Evolutionary conservation across 2,113 vertebrate genomes (phyloP).

Genomic region (Agapornis roseicollis): DNA sequence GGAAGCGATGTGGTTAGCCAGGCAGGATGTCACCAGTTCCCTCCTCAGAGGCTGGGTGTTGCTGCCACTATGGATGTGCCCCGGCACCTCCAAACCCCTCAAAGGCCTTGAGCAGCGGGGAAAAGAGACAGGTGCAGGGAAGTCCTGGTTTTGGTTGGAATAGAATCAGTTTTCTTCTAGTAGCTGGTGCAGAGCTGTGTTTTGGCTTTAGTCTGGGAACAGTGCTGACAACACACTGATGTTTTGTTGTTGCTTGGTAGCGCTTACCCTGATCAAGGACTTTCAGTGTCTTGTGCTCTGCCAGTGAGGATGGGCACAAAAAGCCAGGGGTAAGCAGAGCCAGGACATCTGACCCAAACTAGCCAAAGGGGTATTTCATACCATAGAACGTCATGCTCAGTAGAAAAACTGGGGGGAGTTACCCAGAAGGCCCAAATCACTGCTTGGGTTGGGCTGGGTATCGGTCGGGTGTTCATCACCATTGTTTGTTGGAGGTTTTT

Average conservation of each 20-base stretch:
- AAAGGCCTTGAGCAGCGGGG: rapidly evolving
- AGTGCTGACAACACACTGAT: not conserved
- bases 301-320: not conserved
- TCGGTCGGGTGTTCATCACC: not conserved
- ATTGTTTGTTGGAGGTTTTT: not conserved
- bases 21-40: not conserved
- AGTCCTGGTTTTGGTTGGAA: not conserved
- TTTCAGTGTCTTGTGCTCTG: not conserved
- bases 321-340: not conserved
- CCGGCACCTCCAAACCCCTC: not conserved
- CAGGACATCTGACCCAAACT: not conserved
- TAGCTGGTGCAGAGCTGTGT: not conserved
- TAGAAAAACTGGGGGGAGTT: not conserved
- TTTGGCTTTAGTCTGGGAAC: not conserved
- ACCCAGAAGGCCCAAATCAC: not conserved
- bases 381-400: not conserved
- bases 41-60: not conserved
- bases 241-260: not conserved
- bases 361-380: not conserved
- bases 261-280: not conserved
- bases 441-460: not conserved
- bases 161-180: not conserved
- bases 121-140: not conserved
- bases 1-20: not conserved
- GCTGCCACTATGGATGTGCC: not conserved